These are phyloP conservation scores for Siderastrea siderea DNA, from an alignment of 92 coral and sea anemone species.

Conservation along the genomic window DNA sequence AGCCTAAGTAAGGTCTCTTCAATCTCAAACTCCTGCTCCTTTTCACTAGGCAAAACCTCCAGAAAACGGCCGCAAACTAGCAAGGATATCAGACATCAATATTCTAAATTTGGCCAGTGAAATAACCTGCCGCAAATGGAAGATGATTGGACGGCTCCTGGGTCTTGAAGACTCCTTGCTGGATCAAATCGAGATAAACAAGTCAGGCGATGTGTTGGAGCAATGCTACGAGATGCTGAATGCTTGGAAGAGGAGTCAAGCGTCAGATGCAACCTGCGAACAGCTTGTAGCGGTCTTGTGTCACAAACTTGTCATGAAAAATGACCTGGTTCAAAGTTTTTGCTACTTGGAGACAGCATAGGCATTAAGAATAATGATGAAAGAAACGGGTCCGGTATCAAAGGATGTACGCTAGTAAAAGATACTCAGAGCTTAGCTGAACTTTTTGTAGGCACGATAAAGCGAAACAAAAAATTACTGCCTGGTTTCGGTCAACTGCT, in stretches of 20 bases:
- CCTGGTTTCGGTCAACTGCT: too few species aligned
- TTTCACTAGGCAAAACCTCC: conserved; percentile 10
- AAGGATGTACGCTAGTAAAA: too few species aligned
- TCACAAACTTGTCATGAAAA: conserved; percentile 21
- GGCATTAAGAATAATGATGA: too few species aligned
- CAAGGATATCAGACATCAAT: not conserved
- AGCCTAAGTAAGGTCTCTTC: not conserved
- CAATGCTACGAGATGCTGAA: conserved; percentile 37
- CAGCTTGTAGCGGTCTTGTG: conserved; percentile 26
- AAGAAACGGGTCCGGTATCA: too few species aligned
- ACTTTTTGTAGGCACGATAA: too few species aligned
- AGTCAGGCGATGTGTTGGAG: conserved; percentile 28
- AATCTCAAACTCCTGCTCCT: not conserved
- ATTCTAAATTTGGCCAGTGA: conserved; percentile 19
- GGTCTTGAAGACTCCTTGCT: conserved; percentile 8
- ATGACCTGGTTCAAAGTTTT: conserved; percentile 3
- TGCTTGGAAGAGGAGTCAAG: conserved; percentile 18
- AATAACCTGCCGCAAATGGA: conserved; percentile 45
- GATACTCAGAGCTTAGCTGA: too few species aligned
- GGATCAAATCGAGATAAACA: conserved; percentile 45
- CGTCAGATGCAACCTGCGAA: conserved; percentile 25
- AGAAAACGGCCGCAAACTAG: not conserved
- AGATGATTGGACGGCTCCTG: conserved; percentile 43
- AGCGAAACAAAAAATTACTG: too few species aligned
- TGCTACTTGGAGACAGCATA: conserved; percentile 9